phyloP scores from a whole-genome alignment of 2,888 invertebrate genomes.

The Lymantria monacha region DNA sequence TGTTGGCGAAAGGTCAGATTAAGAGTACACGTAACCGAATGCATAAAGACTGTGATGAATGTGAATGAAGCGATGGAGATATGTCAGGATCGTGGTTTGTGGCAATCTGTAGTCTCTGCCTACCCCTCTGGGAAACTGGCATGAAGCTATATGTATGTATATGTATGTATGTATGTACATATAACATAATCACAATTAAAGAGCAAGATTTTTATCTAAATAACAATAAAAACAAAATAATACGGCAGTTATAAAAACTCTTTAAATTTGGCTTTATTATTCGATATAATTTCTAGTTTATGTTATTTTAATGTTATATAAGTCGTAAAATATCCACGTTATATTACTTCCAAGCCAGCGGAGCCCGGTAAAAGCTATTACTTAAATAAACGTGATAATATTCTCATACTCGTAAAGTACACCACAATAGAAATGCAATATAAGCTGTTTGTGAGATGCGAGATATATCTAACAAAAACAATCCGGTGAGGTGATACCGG shows the following conservation, averaged over 20 bases:
- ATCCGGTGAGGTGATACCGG: constrained; percentile 21
- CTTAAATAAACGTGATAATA: not conserved
- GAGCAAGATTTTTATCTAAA: too few species aligned
- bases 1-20: too few species aligned
- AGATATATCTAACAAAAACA: constrained; percentile 20
- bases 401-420: not conserved
- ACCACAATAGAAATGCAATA: constrained; percentile 12
- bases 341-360: not conserved
- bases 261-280: not conserved
- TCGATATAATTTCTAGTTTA: not conserved
- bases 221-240: too few species aligned
- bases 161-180: too few species aligned
- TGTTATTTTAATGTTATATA: not conserved
- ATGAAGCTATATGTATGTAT: too few species aligned
- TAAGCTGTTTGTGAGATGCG: constrained; percentile 20
- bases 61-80: too few species aligned
- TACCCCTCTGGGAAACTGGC: too few species aligned
- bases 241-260: not conserved
- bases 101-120: too few species aligned
- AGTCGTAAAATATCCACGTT: not conserved
- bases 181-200: too few species aligned
- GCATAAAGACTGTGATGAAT: too few species aligned
- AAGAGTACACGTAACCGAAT: too few species aligned
- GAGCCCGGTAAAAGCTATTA: not conserved
- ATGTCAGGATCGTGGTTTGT: too few species aligned